These are phyloP conservation scores for Alloscopus bannaensis DNA, from an alignment of 2,888 invertebrate genomes.

Conservation along the genomic window DNA sequence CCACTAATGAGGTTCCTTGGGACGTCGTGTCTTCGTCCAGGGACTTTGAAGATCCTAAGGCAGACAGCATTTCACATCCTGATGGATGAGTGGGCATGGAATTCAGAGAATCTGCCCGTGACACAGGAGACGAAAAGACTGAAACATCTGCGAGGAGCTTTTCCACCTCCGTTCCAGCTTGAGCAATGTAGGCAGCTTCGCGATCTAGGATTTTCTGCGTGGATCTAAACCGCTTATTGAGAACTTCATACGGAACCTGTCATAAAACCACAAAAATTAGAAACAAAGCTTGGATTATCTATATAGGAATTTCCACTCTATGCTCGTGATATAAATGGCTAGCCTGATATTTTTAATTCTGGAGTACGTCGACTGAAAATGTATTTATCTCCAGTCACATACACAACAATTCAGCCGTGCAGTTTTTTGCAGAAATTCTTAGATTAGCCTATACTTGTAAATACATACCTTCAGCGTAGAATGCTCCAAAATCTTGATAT, in stretches of 20 bases:
- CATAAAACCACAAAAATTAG: conserved; percentile 22
- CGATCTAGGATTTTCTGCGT: conserved; percentile 96
- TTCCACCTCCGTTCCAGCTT: conserved; percentile 87
- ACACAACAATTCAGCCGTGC: no score
- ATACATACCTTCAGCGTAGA: conserved; percentile 92
- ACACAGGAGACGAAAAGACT: background rate
- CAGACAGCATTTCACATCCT: background rate
- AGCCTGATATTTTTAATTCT: no score
- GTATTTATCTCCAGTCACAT: no score
- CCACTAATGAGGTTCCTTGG: conserved; percentile 27
- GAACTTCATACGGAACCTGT: conserved; percentile 96
- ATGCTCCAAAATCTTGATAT: conserved; percentile 95
- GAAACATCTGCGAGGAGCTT: conserved; percentile 80
- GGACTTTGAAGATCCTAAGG: background rate
- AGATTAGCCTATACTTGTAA: no score
- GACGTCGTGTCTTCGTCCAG: conserved; percentile 5
- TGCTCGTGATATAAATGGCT: no score
- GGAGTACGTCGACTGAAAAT: no score
- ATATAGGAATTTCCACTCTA: no score
- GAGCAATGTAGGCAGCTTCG: conserved; percentile 92
- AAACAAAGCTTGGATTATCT: no score
- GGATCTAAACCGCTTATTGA: conserved; percentile 97
- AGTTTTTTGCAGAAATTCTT: no score
- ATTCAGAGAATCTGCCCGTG: background rate
- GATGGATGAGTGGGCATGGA: background rate